These are phyloP conservation scores for Gymnodraco acuticeps DNA, from an alignment of 2,797 vertebrate genomes.

Conservation along the genomic window DNA sequence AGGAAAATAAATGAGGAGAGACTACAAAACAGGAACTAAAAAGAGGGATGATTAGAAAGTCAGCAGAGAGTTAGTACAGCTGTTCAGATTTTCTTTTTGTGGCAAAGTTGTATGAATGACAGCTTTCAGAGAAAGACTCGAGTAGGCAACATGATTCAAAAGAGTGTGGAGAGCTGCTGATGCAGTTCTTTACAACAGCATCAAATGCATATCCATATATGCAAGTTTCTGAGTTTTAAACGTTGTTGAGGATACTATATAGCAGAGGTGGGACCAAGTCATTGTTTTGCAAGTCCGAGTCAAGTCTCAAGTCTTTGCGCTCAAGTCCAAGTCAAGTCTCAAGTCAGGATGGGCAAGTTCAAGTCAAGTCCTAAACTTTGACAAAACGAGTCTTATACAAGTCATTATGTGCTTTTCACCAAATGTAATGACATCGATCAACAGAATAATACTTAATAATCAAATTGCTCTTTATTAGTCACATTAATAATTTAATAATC, in stretches of 20 bases:
- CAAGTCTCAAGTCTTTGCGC: no score
- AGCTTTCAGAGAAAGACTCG: constrained; percentile 25
- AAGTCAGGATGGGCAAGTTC: no score
- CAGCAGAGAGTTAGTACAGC: constrained; percentile 31
- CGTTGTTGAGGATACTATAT: not conserved
- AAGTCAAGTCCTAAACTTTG: no score
- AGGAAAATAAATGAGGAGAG: constrained; percentile 8
- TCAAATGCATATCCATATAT: not conserved
- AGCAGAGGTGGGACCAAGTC: no score
- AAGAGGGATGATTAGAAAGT: constrained; percentile 28
- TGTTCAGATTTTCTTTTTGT: constrained; percentile 24
- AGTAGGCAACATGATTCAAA: not conserved
- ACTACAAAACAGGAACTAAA: constrained; percentile 9
- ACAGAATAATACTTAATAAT: no score
- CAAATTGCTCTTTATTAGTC: no score
- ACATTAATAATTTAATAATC: no score
- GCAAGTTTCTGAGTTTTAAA: not conserved
- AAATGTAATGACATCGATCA: no score
- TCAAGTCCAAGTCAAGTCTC: no score
- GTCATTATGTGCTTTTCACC: no score
- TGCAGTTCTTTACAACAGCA: not conserved
- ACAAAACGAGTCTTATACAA: no score
- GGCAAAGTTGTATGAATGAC: constrained; percentile 14
- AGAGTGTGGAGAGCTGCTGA: not conserved
- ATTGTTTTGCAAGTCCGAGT: no score